These are phyloP conservation scores for Metalampra italica DNA, from an alignment of 2,888 invertebrate species.

Conservation along the genomic window DNA sequence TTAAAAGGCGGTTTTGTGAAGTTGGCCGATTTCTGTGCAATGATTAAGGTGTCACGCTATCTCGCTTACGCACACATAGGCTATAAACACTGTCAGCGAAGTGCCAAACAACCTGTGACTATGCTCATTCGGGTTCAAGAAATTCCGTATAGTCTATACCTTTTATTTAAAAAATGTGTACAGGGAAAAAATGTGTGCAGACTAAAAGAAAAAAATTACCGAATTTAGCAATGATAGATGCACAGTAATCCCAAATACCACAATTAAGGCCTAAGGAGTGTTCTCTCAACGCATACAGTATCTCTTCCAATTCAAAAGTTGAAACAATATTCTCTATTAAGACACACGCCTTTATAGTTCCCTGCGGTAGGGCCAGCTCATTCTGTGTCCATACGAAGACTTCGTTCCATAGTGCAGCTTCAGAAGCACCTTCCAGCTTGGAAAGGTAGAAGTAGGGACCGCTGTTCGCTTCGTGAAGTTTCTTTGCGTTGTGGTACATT, in stretches of 20 bases:
- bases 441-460: conserved; percentile 87
- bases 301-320: conserved; percentile 83
- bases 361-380: conserved; percentile 74
- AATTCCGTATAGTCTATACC: too few species aligned
- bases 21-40: too few species aligned
- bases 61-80: too few species aligned
- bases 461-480: conserved; percentile 70
- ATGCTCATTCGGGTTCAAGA: too few species aligned
- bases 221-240: conserved; percentile 82
- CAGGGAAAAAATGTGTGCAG: too few species aligned
- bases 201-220: conserved; percentile 43
- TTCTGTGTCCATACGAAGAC: conserved; percentile 82
- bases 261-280: conserved; percentile 85
- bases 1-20: too few species aligned
- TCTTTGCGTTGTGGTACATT: conserved; percentile 81
- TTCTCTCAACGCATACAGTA: conserved; percentile 80
- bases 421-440: conserved; percentile 81
- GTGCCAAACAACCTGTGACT: too few species aligned
- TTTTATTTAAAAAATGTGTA: too few species aligned
- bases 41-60: too few species aligned
- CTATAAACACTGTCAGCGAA: too few species aligned
- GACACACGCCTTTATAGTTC: conserved; percentile 84
- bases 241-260: conserved; percentile 87
- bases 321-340: conserved; percentile 85
- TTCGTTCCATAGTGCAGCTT: conserved; percentile 84